These are phyloP conservation scores for Glossophaga mutica DNA, from an alignment of 2,797 vertebrate species.

Conservation along the genomic window DNA sequence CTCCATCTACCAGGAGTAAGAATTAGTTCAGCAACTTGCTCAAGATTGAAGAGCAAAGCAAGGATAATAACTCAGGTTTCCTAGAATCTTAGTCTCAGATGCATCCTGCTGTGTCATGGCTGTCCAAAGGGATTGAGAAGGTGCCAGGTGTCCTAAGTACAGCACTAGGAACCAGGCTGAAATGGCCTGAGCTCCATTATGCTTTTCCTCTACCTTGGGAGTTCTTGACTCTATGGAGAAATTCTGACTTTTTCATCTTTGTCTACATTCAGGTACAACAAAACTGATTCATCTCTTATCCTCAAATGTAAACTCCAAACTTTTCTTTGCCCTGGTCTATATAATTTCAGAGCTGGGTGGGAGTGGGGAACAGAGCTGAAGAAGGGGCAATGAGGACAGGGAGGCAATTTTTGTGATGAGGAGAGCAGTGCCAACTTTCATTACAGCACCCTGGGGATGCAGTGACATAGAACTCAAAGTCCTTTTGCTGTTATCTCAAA, in stretches of 20 bases:
- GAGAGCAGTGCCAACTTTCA: not conserved
- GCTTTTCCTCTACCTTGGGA: not conserved
- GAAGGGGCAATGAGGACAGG: not conserved
- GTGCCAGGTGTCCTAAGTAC: not conserved
- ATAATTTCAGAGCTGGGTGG: not conserved
- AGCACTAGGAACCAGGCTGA: not conserved
- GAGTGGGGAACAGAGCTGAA: not conserved
- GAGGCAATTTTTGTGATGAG: not conserved
- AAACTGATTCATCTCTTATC: not conserved
- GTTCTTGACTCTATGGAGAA: not conserved
- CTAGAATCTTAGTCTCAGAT: too few species aligned
- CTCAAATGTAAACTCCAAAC: not conserved
- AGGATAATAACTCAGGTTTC: not conserved
- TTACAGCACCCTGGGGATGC: not conserved
- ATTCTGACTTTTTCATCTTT: not conserved
- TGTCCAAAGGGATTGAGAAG: not conserved
- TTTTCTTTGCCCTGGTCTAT: not conserved
- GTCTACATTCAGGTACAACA: not conserved
- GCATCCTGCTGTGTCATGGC: not conserved
- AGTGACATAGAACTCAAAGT: not conserved
- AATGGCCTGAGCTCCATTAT: not conserved
- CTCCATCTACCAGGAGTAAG: not conserved
- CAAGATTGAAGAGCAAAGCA: not conserved
- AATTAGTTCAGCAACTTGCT: not conserved
- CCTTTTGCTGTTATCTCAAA: conserved; percentile 10